Conservation (phyloP, 2,888 invertebrate species). For the Allacma fusca region DNA sequence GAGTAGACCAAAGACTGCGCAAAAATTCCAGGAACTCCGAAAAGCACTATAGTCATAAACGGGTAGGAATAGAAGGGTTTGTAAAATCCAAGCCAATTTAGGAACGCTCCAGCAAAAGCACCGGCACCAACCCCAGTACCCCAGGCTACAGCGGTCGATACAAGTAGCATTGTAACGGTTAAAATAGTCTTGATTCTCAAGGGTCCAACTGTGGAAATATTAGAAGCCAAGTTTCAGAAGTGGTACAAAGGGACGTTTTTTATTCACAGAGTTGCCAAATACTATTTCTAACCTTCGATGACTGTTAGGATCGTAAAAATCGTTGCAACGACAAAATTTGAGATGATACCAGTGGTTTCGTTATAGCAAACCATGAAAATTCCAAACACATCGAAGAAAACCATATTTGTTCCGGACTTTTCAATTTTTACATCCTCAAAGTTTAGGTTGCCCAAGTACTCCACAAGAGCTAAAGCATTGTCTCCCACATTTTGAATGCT, state of each 20-base stretch:
- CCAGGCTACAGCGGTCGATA: conserved; percentile 44
- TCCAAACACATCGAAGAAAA: conserved; percentile 58
- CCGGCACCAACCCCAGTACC: conserved; percentile 46
- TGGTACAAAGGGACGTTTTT: too few species aligned
- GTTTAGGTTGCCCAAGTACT: conserved; percentile 50
- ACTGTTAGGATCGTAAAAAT: conserved; percentile 64
- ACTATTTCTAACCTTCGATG: conserved; percentile 44
- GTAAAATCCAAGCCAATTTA: conserved; percentile 53
- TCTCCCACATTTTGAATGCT: conserved; percentile 58
- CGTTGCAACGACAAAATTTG: conserved; percentile 63
- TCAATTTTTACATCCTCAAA: conserved; percentile 41
- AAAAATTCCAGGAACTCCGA: conserved; percentile 58
- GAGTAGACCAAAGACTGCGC: conserved; percentile 52
- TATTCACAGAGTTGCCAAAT: too few species aligned
- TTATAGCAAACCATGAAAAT: conserved; percentile 55
- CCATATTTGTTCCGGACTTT: conserved; percentile 50
- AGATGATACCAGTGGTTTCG: conserved; percentile 39
- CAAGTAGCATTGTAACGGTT: neutral
- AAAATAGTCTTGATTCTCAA: neutral
- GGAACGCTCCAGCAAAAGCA: conserved; percentile 48
- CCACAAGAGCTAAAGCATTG: conserved; percentile 52
- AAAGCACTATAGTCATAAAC: conserved; percentile 51
- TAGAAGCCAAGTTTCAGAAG: too few species aligned
- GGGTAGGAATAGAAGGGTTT: conserved; percentile 59
- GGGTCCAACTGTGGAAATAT: conserved; percentile 3